Evolutionary conservation across 2,113 vertebrate species (phyloP), one percentile per base, ranked within the genome.

Genomic region (Typhlomys cinereus): DNA sequence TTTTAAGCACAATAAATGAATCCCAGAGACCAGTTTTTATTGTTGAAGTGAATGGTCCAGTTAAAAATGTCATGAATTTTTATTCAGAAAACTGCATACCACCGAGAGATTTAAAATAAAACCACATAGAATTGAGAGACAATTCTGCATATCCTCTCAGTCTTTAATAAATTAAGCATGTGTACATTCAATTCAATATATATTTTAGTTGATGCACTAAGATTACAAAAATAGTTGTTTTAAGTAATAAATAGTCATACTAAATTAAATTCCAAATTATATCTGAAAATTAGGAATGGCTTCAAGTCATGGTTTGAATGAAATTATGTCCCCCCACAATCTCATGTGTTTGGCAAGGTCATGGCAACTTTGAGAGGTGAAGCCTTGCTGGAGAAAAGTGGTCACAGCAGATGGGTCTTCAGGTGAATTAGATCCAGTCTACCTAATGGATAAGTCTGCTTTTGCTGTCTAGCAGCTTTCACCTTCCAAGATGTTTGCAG

Each of bases 11-110:
- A 64, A 82, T 82, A 88, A 86, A 70, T 80, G 34, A 13, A 11
- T 87, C 90, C 59, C 62, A 71, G 4, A 25, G 80, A 93, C 15
- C 14, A 84, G 23, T 91, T 87, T 85, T 95, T 78, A 91, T 85
- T 88, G 36, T 71, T 76, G 61, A 88, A 64, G 2, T 78, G 25
- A 87, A 69, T 20, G 54, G 20, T 74, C 50, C 44, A 90, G 44
- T 70, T 92, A 54, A 94, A 95, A 94, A 61, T 92, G 46, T 66
- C 39, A 79, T 79, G 44, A 46, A 70, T 85, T 95, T 95, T 88
- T 91, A 75, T 82, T 79, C 41, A 83, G 50, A 36, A 85, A 95
- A 83, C 83, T 83, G 5, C 8, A 2, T 64, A 52, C 29, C 23
- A 71, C 2, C 83, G 64, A 66, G 52, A 74, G 18, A 88, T 54